phyloP scores from a whole-genome alignment of 2,888 invertebrate species.

The Brachylomia viminalis region DNA sequence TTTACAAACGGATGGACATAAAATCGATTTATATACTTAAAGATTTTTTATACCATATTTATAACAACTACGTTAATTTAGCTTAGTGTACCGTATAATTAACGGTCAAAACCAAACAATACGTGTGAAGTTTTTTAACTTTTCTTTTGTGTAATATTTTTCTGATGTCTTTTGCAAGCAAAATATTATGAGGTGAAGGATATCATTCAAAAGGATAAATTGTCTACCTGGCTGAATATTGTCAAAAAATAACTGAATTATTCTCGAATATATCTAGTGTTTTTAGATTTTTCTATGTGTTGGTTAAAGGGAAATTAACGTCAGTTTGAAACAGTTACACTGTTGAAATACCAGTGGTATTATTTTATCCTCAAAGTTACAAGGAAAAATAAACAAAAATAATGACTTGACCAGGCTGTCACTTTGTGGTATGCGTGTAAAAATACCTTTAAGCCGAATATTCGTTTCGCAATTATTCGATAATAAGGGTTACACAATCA shows the following conservation, averaged over 20 bases:
- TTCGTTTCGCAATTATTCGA: constrained; percentile 38
- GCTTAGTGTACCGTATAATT: constrained; percentile 31
- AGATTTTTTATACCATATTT: background rate
- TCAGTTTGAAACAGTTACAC: too few species aligned
- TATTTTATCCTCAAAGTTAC: background rate
- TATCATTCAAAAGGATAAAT: constrained; percentile 20
- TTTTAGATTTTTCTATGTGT: background rate
- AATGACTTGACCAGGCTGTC: background rate
- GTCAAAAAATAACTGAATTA: background rate
- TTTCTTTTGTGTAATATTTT: constrained; percentile 43
- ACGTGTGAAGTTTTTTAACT: constrained; percentile 48
- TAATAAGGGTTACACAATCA: constrained; percentile 50
- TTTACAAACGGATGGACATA: background rate
- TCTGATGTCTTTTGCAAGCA: constrained; percentile 27
- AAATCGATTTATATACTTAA: background rate
- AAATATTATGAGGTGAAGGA: constrained; percentile 48
- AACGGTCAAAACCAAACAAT: constrained; percentile 42
- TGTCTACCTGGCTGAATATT: background rate
- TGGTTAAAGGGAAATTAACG: background rate
- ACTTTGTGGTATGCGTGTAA: constrained; percentile 10
- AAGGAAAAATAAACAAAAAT: background rate
- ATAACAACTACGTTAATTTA: background rate
- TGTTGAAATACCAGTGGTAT: background rate
- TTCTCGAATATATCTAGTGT: background rate
- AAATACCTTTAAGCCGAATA: constrained; percentile 17